Conservation (phyloP, 2,888 invertebrate genomes). For the Drosophila lutescens region DNA sequence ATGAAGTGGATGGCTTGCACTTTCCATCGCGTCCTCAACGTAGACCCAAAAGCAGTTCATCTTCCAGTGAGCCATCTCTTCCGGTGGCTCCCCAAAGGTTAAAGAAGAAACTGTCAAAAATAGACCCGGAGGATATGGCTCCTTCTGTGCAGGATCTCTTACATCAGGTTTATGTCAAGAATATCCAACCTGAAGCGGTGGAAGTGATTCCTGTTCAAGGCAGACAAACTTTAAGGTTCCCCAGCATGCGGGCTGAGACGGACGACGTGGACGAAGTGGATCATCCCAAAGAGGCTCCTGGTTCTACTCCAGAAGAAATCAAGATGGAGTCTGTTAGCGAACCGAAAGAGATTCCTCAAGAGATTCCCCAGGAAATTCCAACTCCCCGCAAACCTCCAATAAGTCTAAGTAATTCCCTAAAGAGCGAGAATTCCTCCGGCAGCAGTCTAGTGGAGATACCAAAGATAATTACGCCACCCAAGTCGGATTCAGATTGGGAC, state of each 20-base stretch:
- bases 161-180: conserved; percentile 54
- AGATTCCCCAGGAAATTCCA: background rate
- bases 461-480: conserved; percentile 47
- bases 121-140: conserved; percentile 80
- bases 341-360: background rate
- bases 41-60: conserved; percentile 79
- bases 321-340: background rate
- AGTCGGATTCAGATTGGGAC: conserved; percentile 65
- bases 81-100: conserved; percentile 74
- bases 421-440: conserved; percentile 56
- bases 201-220: conserved; percentile 1
- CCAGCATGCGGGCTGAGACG: conserved; percentile 60
- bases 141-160: conserved; percentile 83
- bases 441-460: conserved; percentile 54
- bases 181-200: background rate
- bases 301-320: background rate
- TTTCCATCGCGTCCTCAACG: conserved; percentile 80
- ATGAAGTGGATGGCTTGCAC: conserved; percentile 53
- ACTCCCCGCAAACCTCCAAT: conserved; percentile 5
- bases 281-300: background rate
- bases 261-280: conserved; percentile 44
- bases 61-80: conserved; percentile 78
- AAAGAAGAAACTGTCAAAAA: conserved; percentile 74
- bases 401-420: conserved; percentile 35
- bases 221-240: conserved; percentile 59